phyloP scores from a whole-genome alignment of 2,113 vertebrate genomes.

The Electrona antarctica region DNA sequence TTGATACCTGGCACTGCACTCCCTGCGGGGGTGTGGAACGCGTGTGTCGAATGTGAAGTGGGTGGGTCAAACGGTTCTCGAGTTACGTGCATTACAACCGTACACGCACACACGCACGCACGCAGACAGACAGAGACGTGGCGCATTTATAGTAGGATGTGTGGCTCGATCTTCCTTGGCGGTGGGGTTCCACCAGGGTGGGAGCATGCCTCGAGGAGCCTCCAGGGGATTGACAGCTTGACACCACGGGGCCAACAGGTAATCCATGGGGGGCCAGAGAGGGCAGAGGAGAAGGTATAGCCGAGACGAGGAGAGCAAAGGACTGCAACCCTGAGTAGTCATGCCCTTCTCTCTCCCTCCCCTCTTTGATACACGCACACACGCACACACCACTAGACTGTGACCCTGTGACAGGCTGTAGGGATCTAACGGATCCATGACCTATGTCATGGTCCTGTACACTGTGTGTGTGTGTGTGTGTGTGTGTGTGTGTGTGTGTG shows the following conservation, averaged over 20 bases:
- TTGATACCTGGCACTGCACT: too few relatives aligned
- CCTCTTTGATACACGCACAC: too few relatives aligned
- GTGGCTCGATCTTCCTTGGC: slow-evolving; percentile 6
- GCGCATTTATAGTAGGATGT: too few relatives aligned
- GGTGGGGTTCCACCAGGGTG: slow-evolving; percentile 46
- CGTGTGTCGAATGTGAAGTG: too few relatives aligned
- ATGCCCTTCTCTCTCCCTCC: neutral
- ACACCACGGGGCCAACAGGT: slow-evolving; percentile 45
- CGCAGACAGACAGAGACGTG: too few relatives aligned
- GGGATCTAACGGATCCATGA: slow-evolving; percentile 30
- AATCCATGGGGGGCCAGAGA: slow-evolving; percentile 62
- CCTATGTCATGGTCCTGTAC: slow-evolving; percentile 12
- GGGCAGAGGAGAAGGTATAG: slow-evolving; percentile 34
- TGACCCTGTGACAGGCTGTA: slow-evolving; percentile 48
- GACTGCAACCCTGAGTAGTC: slow-evolving; percentile 39
- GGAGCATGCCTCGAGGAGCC: slow-evolving; percentile 31
- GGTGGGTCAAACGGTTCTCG: too few relatives aligned
- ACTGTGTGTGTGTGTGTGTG: neutral
- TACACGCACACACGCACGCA: too few relatives aligned
- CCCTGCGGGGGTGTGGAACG: too few relatives aligned
- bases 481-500: neutral
- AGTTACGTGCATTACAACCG: too few relatives aligned
- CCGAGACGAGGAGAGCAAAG: slow-evolving; percentile 41
- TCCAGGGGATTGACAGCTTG: slow-evolving; percentile 42
- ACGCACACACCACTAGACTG: slow-evolving; percentile 19